Percentiles rank a stretch among this genome's conserved stretches.
Conservation (phyloP, 2,888 invertebrate genomes). For the Perizoma affinitatum region DNA sequence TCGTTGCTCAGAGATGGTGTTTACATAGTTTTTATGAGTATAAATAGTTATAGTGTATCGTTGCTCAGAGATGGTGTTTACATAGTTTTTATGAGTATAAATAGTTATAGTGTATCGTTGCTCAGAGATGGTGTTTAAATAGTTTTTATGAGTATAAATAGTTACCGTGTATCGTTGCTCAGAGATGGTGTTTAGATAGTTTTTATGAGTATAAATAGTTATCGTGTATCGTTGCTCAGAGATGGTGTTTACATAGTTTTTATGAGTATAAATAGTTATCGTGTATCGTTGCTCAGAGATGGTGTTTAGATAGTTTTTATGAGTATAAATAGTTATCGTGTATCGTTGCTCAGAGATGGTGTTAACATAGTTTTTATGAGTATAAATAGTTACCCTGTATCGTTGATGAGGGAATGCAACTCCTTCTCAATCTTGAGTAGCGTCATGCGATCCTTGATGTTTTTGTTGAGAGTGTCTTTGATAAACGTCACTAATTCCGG, state of each 20-base stretch:
- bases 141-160: no score
- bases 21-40: no score
- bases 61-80: conserved; percentile 92
- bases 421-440: conserved; percentile 95
- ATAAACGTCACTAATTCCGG: conserved; percentile 95
- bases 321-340: conserved; percentile 85
- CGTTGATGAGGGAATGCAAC: conserved; percentile 91
- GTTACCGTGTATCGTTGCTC: conserved; percentile 92
- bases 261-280: conserved; percentile 85
- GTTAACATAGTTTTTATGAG: no score
- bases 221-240: conserved; percentile 93
- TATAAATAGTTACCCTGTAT: conserved; percentile 87
- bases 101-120: conserved; percentile 89
- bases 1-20: conserved; percentile 94
- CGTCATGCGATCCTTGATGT: conserved; percentile 93
- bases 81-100: no score
- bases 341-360: conserved; percentile 93
- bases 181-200: no score
- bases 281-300: conserved; percentile 92
- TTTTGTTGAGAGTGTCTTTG: conserved; percentile 95
- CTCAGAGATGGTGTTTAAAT: no score
- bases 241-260: no score
- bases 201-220: no score
- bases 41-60: conserved; percentile 88
- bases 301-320: no score